Percentiles rank a stretch among this genome's conserved stretches.
These are phyloP conservation scores for Erpornis zantholeuca DNA, from an alignment of 2,113 vertebrate genomes.

Conservation along the genomic window DNA sequence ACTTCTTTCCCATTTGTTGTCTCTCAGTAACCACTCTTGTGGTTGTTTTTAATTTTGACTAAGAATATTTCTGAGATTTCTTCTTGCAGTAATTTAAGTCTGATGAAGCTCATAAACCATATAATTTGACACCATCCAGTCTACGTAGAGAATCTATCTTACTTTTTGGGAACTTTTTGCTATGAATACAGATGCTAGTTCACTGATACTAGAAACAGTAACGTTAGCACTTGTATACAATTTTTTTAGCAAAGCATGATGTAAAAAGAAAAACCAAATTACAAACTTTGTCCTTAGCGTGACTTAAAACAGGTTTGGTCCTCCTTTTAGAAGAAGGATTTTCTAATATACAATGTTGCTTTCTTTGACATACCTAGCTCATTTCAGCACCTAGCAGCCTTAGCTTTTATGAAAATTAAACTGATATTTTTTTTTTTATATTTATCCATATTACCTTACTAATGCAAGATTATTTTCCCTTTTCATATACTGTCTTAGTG, in stretches of 20 bases:
- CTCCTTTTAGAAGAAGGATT: not conserved
- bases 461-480: not conserved
- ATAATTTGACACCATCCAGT: not conserved
- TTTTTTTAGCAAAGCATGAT: not conserved
- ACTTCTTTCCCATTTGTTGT: not conserved
- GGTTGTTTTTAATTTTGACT: not conserved
- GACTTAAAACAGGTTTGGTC: not conserved
- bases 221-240: not conserved
- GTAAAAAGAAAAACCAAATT: not conserved
- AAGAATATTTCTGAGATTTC: not conserved
- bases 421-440: not conserved
- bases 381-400: not conserved
- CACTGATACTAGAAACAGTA: not conserved
- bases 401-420: not conserved
- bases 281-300: not conserved
- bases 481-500: not conserved
- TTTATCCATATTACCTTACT: not conserved
- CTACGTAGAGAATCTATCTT: not conserved
- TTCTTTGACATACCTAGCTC: not conserved
- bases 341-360: not conserved
- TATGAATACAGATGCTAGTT: not conserved
- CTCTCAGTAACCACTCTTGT: not conserved
- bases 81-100: not conserved
- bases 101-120: not conserved
- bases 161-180: not conserved